Evolutionary conservation across 2,113 vertebrate genomes (phyloP).

Genomic region (Atrichornis clamosus): DNA sequence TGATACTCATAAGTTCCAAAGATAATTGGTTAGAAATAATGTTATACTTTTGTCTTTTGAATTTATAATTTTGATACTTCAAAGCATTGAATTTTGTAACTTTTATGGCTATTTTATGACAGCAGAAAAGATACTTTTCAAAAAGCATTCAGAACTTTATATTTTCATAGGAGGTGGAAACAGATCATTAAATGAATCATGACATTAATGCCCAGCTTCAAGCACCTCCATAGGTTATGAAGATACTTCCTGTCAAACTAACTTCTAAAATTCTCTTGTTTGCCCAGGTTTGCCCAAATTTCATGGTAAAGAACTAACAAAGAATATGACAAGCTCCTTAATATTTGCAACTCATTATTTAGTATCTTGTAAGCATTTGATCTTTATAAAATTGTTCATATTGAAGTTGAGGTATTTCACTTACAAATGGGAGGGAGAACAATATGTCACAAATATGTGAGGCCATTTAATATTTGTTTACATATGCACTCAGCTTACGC

Average conservation of each 20-base stretch:
- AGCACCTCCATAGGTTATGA: background rate
- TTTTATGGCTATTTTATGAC: background rate
- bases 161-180: background rate
- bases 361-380: background rate
- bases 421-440: background rate
- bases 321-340: background rate
- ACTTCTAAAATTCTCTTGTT: background rate
- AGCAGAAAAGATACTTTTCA: background rate
- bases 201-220: background rate
- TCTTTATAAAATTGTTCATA: background rate
- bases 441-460: background rate
- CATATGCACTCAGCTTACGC: background rate
- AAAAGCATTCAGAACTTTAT: background rate
- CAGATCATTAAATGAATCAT: background rate
- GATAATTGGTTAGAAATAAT: background rate
- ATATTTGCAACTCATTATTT: background rate
- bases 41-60: background rate
- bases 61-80: background rate
- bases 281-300: background rate
- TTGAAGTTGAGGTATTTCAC: background rate
- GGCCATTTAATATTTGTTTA: background rate
- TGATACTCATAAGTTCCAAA: background rate
- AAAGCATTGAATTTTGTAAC: background rate
- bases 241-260: background rate
- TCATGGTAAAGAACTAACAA: background rate